Evolutionary conservation across 1,140 invertebrate species (phyloP).

Genomic region (Hypothenemus hampei): DNA sequence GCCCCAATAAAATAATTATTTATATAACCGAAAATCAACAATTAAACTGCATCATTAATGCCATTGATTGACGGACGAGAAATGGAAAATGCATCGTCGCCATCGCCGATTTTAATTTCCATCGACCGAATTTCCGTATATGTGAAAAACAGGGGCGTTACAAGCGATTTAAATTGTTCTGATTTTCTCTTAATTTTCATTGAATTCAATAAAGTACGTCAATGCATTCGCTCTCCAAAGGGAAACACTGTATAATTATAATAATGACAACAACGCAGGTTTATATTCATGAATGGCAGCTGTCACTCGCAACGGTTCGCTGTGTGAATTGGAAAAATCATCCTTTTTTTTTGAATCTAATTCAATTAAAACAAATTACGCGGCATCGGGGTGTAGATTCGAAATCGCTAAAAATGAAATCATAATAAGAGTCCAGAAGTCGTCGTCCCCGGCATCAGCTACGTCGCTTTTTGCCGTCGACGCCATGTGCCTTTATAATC

Average conservation of each 20-base stretch:
- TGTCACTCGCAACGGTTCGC: no score
- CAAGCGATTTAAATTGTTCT: no score
- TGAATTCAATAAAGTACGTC: no score
- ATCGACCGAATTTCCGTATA: no score
- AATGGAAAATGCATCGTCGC: slow-evolving; percentile 20
- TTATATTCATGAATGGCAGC: slow-evolving; percentile 2
- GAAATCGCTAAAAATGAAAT: slow-evolving; percentile 37
- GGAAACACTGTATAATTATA: background rate
- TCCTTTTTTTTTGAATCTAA: no score
- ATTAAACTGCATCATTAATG: slow-evolving; percentile 27
- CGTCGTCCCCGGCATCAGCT: no score
- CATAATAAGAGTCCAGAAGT: slow-evolving; percentile 33
- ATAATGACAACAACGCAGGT: no score
- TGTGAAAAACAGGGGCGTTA: no score
- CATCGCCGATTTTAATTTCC: slow-evolving; percentile 20
- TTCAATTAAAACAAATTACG: no score
- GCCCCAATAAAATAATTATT: slow-evolving; percentile 25
- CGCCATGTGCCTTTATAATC: slow-evolving; percentile 43
- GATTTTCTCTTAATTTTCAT: no score
- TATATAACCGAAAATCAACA: slow-evolving; percentile 29
- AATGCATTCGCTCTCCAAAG: no score
- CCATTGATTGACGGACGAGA: slow-evolving; percentile 21
- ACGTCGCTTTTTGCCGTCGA: slow-evolving; percentile 35
- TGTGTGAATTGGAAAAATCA: background rate
- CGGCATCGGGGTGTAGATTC: no score